phyloP scores from a whole-genome alignment of 2,888 invertebrate genomes.

The Barypeithes pellucidus region DNA sequence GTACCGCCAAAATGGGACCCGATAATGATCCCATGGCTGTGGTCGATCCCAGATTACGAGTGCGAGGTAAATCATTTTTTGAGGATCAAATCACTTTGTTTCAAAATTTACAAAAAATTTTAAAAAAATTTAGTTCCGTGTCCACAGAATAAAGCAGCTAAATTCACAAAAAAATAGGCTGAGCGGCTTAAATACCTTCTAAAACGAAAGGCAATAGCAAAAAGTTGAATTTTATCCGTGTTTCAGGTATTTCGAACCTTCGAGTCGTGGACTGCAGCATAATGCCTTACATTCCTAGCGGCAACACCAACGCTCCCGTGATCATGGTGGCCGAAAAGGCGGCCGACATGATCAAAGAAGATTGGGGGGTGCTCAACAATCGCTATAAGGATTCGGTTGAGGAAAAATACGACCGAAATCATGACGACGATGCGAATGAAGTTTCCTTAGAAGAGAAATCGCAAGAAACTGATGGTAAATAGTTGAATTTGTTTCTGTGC shows the following conservation, averaged over 20 bases:
- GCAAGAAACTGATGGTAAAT: conserved; percentile 30
- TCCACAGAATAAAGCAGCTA: too few relatives aligned
- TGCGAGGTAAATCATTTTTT: conserved; percentile 78
- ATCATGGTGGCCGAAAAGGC: conserved; percentile 91
- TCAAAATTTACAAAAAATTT: too few relatives aligned
- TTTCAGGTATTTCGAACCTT: conserved; percentile 78
- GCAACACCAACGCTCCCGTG: conserved; percentile 87
- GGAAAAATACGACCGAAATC: too few relatives aligned
- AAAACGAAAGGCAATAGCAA: too few relatives aligned
- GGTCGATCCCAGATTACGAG: conserved; percentile 79
- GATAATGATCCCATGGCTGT: conserved; percentile 76
- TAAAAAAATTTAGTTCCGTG: too few relatives aligned
- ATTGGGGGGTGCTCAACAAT: conserved; percentile 71
- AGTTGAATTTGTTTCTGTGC: too few relatives aligned
- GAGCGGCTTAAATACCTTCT: too few relatives aligned
- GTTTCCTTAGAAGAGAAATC: conserved; percentile 47
- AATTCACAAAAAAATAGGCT: too few relatives aligned
- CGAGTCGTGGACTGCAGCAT: conserved; percentile 88
- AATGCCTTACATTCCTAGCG: conserved; percentile 85
- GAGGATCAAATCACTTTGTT: too few relatives aligned
- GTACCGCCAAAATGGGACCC: conserved; percentile 88
- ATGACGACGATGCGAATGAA: not conserved
- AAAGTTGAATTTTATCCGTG: too few relatives aligned
- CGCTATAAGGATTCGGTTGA: conserved; percentile 16
- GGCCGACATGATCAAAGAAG: conserved; percentile 86